Evolutionary conservation across 2,113 vertebrate genomes (phyloP).

Genomic region (Phycodurus eques): DNA sequence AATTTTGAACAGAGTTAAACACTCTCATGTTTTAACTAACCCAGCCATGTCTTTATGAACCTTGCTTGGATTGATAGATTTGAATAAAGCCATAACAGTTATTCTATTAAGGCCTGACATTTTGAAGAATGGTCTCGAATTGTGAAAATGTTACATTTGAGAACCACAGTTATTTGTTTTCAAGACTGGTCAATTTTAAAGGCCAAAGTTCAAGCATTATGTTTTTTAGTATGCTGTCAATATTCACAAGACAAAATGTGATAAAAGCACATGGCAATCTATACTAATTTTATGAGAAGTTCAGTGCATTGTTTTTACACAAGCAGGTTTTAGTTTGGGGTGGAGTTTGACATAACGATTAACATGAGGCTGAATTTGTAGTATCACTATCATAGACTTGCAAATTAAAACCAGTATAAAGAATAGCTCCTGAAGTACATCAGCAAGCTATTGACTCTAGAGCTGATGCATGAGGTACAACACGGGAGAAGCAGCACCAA

Average conservation of each 20-base stretch:
- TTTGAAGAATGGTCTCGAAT: no score
- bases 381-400: slow-evolving; percentile 41
- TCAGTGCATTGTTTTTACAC: slow-evolving; percentile 35
- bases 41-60: not conserved
- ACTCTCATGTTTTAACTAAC: not conserved
- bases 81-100: not conserved
- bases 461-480: slow-evolving; percentile 46
- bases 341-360: slow-evolving; percentile 32
- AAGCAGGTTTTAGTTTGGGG: slow-evolving; percentile 14
- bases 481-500: slow-evolving; percentile 44
- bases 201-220: not conserved
- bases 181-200: not conserved
- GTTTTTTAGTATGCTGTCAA: not conserved
- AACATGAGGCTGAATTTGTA: slow-evolving; percentile 29
- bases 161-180: not conserved
- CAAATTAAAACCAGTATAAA: slow-evolving; percentile 47
- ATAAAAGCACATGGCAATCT: slow-evolving; percentile 31
- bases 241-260: not conserved
- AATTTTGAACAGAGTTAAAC: not conserved
- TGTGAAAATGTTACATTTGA: not conserved
- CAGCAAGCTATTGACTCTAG: slow-evolving; percentile 36
- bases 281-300: slow-evolving; percentile 32
- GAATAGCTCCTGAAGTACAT: slow-evolving; percentile 33
- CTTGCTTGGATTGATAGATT: not conserved
- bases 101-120: not conserved